These are phyloP conservation scores for Meiosimyza platycephala DNA, from an alignment of 2,888 invertebrate species.

Conservation along the genomic window DNA sequence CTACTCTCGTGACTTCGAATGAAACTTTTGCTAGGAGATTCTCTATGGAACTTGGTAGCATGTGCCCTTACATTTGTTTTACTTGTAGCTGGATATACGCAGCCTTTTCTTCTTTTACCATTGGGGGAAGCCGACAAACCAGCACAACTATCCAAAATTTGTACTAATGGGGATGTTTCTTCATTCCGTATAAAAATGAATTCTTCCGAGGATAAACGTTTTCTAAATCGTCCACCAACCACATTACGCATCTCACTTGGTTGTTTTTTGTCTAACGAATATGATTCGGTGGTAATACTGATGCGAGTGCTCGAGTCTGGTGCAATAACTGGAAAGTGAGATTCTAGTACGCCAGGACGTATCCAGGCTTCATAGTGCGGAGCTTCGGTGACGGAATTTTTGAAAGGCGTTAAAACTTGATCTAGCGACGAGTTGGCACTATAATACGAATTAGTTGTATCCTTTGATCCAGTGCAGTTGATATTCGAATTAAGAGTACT, in stretches of 20 bases:
- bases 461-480: constrained; percentile 57
- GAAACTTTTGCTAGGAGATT: constrained; percentile 53
- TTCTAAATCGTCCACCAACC: constrained; percentile 58
- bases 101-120: constrained; percentile 35
- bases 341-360: constrained; percentile 65
- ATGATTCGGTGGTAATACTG: not conserved
- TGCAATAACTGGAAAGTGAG: constrained; percentile 64
- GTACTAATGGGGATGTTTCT: constrained; percentile 72
- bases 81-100: constrained; percentile 36
- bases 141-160: constrained; percentile 47
- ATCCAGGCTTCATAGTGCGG: constrained; percentile 40
- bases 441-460: constrained; percentile 61
- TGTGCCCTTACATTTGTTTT: constrained; percentile 13
- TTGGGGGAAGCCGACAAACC: not conserved
- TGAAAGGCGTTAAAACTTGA: constrained; percentile 52
- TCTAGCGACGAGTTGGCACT: constrained; percentile 65
- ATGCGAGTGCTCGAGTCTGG: constrained; percentile 9
- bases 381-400: constrained; percentile 32
- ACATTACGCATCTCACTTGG: constrained; percentile 45
- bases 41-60: constrained; percentile 39
- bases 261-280: not conserved
- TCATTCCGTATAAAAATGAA: constrained; percentile 61
- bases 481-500: constrained; percentile 39
- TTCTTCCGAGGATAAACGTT: constrained; percentile 64
- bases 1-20: constrained; percentile 57